phyloP scores from a whole-genome alignment of 1,140 invertebrate species.

The Drosophila teissieri region DNA sequence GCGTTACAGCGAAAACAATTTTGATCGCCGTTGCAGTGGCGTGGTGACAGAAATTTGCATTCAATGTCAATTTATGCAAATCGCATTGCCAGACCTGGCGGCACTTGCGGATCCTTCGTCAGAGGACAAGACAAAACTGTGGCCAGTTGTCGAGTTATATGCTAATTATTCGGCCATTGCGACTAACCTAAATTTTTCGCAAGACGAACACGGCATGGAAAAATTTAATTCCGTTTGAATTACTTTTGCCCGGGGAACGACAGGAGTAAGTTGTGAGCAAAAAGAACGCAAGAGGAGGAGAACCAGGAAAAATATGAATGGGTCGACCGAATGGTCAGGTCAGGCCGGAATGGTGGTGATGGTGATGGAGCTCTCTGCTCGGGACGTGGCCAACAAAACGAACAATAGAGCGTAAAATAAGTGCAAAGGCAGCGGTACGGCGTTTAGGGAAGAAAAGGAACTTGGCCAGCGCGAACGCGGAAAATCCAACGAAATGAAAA shows the following conservation, averaged over 20 bases:
- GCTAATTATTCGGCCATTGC: constrained; percentile 64
- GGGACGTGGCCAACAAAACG: constrained; percentile 74
- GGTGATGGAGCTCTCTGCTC: constrained; percentile 57
- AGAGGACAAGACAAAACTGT: constrained; percentile 67
- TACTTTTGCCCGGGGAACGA: constrained; percentile 48
- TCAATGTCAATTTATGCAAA: constrained; percentile 81
- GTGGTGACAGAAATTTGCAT: constrained; percentile 69
- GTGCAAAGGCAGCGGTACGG: constrained; percentile 67
- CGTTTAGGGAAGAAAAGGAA: constrained; percentile 66
- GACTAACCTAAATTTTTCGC: constrained; percentile 51
- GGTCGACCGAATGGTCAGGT: constrained; percentile 36
- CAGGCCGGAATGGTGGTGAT: constrained; percentile 62
- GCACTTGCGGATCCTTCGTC: constrained; percentile 12
- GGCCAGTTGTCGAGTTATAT: constrained; percentile 63
- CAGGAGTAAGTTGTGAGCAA: constrained; percentile 21
- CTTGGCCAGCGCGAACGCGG: constrained; percentile 63
- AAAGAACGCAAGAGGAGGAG: background rate
- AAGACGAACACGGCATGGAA: constrained; percentile 23
- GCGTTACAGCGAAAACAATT: constrained; percentile 65
- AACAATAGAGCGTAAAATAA: constrained; percentile 84
- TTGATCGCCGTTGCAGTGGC: constrained; percentile 49
- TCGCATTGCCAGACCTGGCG: constrained; percentile 54
- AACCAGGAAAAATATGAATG: constrained; percentile 70
- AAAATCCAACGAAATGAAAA: constrained; percentile 81
- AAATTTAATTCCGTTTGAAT: constrained; percentile 83